phyloP scores from a whole-genome alignment of 2,113 vertebrate species.

The Tylochromis polylepis region DNA sequence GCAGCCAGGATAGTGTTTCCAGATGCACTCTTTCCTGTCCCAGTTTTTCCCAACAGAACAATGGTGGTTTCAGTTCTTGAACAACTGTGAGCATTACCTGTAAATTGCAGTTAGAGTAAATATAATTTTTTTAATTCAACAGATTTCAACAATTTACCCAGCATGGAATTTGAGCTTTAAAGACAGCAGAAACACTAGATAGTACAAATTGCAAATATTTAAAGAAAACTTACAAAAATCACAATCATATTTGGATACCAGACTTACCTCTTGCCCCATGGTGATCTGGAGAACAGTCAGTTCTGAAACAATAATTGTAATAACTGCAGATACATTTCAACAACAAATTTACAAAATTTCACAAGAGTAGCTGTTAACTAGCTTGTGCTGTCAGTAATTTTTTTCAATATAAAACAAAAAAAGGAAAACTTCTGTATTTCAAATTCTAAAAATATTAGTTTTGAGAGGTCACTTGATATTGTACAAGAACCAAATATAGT shows the following conservation, averaged over 20 bases:
- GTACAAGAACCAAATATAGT: not conserved
- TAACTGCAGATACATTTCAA: not conserved
- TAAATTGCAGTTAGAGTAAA: no score
- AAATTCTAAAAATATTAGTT: not conserved
- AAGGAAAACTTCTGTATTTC: not conserved
- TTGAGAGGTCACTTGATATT: not conserved
- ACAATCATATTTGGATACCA: not conserved
- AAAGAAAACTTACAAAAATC: not conserved
- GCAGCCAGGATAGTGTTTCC: not conserved
- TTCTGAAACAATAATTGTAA: not conserved
- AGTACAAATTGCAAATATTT: not conserved
- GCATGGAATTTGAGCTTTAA: no score
- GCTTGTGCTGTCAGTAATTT: not conserved
- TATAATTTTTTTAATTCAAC: no score
- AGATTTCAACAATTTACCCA: no score
- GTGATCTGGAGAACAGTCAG: not conserved
- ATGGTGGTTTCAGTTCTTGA: not conserved
- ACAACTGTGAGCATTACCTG: no score
- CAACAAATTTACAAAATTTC: not conserved
- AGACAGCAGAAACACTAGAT: no score
- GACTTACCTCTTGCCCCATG: not conserved
- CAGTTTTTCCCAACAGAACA: not conserved
- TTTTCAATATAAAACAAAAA: not conserved
- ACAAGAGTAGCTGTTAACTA: not conserved
- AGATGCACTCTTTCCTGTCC: not conserved